Percentiles rank a stretch among this genome's conserved stretches.
Conservation (phyloP, 2,888 invertebrate species). For the Tridacna crocea region DNA sequence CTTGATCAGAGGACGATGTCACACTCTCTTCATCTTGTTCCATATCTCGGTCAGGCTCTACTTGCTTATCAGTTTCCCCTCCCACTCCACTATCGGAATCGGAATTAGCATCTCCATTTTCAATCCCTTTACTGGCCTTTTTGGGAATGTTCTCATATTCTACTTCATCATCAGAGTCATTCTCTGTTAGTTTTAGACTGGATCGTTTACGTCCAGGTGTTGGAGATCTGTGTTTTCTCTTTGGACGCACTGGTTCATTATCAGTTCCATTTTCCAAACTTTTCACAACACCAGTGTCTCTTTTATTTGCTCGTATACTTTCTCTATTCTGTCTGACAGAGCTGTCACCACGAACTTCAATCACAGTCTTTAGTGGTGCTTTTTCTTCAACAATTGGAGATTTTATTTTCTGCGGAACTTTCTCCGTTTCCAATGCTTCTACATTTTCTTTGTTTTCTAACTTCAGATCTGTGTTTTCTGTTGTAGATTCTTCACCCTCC, state of each 20-base stretch:
- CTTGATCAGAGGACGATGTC: conserved; percentile 87
- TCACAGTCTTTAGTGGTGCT: conserved; percentile 53
- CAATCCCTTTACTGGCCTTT: conserved; percentile 25
- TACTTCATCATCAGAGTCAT: conserved; percentile 1
- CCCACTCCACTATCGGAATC: conserved; percentile 77
- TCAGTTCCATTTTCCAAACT: conserved; percentile 1
- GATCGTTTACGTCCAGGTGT: conserved; percentile 19
- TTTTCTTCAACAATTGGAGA: conserved; percentile 11
- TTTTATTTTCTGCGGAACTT: conserved; percentile 5
- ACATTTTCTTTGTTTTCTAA: conserved; percentile 16
- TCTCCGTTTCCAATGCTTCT: not conserved
- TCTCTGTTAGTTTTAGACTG: conserved; percentile 3
- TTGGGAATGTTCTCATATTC: conserved; percentile 44
- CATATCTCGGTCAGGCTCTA: conserved; percentile 12
- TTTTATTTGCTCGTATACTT: conserved; percentile 1
- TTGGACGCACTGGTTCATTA: conserved; percentile 20
- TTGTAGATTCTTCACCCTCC: conserved; percentile 11
- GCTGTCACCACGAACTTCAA: conserved; percentile 27
- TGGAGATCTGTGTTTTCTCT: conserved; percentile 29
- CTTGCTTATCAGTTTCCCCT: conserved; percentile 67
- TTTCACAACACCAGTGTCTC: not conserved
- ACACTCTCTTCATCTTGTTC: conserved; percentile 79
- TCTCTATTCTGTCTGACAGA: not conserved
- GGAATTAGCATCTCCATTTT: conserved; percentile 62
- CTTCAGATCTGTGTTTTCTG: not conserved